phyloP scores from a whole-genome alignment of 2,888 invertebrate genomes.

The Ornithoptera alexandrae region DNA sequence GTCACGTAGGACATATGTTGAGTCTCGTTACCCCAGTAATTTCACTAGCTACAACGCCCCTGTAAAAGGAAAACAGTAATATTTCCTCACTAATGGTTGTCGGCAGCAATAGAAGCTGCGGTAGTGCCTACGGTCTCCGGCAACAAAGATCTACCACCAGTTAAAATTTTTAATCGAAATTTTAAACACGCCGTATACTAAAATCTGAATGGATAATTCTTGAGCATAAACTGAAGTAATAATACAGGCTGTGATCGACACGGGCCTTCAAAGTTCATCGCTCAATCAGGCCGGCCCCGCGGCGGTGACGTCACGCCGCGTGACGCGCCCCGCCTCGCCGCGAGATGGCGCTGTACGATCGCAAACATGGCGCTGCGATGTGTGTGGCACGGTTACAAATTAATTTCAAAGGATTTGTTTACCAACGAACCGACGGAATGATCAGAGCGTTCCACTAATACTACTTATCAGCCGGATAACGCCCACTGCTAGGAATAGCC shows the following conservation, averaged over 20 bases:
- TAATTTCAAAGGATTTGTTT: constrained; percentile 8
- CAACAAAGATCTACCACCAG: no score
- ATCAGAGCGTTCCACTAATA: no score
- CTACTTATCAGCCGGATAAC: no score
- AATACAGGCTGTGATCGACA: constrained; percentile 68
- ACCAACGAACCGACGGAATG: no score
- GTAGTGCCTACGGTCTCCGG: no score
- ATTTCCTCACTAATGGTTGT: no score
- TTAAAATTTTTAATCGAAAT: constrained; percentile 6
- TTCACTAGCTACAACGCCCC: no score
- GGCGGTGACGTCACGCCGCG: constrained; percentile 67
- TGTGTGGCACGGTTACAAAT: constrained; percentile 47
- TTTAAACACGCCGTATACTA: constrained; percentile 52
- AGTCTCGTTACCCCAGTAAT: no score
- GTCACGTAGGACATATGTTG: no score
- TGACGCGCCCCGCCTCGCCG: constrained; percentile 67
- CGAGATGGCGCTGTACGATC: constrained; percentile 70
- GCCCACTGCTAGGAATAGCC: no score
- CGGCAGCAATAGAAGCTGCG: no score
- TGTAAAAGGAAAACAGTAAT: no score
- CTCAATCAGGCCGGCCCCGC: constrained; percentile 68
- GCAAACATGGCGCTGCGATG: constrained; percentile 44
- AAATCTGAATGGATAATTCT: constrained; percentile 73
- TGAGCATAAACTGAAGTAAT: constrained; percentile 58
- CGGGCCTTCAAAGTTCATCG: constrained; percentile 70